phyloP scores from a whole-genome alignment of 2,888 invertebrate genomes.

The Ischnura elegans region DNA sequence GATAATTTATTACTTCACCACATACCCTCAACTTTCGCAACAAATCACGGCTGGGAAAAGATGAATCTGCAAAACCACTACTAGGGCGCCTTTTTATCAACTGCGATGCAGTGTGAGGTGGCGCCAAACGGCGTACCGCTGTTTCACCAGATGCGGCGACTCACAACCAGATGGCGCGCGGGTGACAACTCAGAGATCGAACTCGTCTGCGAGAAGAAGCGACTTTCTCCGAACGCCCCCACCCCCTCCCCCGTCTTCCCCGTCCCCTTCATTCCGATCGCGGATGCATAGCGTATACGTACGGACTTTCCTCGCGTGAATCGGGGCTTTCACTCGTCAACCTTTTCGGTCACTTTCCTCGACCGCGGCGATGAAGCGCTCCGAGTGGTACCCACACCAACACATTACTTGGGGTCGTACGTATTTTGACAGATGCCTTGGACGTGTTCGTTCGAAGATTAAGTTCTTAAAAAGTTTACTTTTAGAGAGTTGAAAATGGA shows the following conservation, averaged over 20 bases:
- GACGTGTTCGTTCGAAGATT: not conserved
- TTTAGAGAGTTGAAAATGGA: not conserved
- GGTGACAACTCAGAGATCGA: constrained; percentile 51
- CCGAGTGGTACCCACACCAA: not conserved
- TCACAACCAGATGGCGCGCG: constrained; percentile 61
- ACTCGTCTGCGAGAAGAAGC: not conserved
- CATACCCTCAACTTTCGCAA: too few relatives aligned
- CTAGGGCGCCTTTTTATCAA: too few relatives aligned
- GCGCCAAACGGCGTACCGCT: not conserved
- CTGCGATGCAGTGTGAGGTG: not conserved
- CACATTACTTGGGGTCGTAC: not conserved
- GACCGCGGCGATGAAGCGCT: not conserved
- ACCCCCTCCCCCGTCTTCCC: constrained; percentile 32
- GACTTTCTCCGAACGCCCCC: constrained; percentile 59
- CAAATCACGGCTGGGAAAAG: too few relatives aligned
- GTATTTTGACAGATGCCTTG: not conserved
- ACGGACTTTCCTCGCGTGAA: constrained; percentile 31
- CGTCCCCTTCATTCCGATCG: not conserved
- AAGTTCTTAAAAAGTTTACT: not conserved
- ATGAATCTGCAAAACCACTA: too few relatives aligned
- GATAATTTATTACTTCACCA: too few relatives aligned
- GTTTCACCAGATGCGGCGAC: constrained; percentile 40
- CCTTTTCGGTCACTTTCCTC: not conserved
- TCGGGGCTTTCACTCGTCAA: constrained; percentile 52
- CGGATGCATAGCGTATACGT: constrained; percentile 51